Evolutionary conservation across 2,888 invertebrate species (phyloP).

Genomic region (Drosophila parthenogenetica): DNA sequence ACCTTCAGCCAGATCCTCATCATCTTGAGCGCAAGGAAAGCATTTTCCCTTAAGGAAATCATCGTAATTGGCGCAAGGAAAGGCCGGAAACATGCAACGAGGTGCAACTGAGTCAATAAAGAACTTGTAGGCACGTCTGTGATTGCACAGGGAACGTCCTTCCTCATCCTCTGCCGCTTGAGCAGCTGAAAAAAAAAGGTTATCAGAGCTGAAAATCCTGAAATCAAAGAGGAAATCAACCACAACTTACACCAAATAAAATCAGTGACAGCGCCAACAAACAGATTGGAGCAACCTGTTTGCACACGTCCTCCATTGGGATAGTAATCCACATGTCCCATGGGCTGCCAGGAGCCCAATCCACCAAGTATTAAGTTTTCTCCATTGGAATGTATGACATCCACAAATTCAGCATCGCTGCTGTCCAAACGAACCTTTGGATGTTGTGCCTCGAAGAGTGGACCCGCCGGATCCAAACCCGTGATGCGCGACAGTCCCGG

Average conservation of each 20-base stretch:
- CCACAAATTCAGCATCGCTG: constrained; percentile 94
- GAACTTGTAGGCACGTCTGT: constrained; percentile 96
- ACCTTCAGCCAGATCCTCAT: constrained; percentile 82
- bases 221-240: no score
- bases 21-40: constrained; percentile 88
- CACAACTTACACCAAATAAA: constrained; percentile 92
- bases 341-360: constrained; percentile 93
- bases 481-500: constrained; percentile 93
- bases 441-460: constrained; percentile 95
- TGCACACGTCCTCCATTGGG: constrained; percentile 97
- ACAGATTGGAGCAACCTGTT: constrained; percentile 96
- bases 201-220: no score
- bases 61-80: constrained; percentile 94
- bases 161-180: constrained; percentile 92
- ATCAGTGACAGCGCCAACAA: constrained; percentile 95
- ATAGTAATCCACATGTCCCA: constrained; percentile 96
- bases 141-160: constrained; percentile 96
- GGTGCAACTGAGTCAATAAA: constrained; percentile 97
- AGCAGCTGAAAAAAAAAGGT: constrained; percentile 80
- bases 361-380: constrained; percentile 96
- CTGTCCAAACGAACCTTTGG: constrained; percentile 93
- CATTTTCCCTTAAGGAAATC: constrained; percentile 92
- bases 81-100: constrained; percentile 95
- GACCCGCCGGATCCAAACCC: constrained; percentile 96
- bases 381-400: constrained; percentile 97